These are phyloP conservation scores for Muntiacus muntjak DNA, from an alignment of 2,113 vertebrate species.

Conservation along the genomic window DNA sequence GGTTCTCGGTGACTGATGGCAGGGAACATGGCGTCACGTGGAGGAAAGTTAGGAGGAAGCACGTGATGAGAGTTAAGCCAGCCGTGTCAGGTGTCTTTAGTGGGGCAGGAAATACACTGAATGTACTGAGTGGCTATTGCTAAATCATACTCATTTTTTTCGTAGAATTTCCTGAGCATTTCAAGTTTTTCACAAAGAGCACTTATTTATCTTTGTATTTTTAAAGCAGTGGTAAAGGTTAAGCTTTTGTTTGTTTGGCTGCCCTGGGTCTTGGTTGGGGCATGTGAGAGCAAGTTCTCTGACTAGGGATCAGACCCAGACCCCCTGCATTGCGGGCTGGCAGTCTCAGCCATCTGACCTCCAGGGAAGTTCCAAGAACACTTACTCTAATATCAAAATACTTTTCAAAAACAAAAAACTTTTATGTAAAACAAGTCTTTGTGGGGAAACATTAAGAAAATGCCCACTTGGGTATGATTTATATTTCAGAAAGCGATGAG, in stretches of 20 bases:
- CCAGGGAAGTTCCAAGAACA: not conserved
- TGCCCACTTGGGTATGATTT: not conserved
- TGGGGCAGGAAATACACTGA: not conserved
- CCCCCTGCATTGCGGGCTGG: not conserved
- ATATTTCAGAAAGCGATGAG: not conserved
- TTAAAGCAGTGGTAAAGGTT: not conserved
- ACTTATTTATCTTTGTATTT: not conserved
- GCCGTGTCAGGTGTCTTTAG: not conserved
- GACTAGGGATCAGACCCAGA: not conserved
- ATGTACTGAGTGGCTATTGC: not conserved
- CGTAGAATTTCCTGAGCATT: not conserved
- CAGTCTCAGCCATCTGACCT: not conserved
- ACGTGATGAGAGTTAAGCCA: not conserved
- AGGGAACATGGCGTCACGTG: fast-evolving
- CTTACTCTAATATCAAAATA: not conserved
- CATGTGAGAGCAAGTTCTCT: not conserved
- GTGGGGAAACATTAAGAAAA: not conserved
- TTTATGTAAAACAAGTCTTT: not conserved
- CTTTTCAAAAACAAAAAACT: not conserved
- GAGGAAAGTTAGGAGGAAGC: not conserved
- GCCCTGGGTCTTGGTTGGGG: not conserved
- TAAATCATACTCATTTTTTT: not conserved
- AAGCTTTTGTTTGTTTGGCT: not conserved
- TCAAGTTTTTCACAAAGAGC: not conserved
- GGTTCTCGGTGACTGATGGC: not conserved